phyloP scores from a whole-genome alignment of 2,113 vertebrate genomes.

The Passer domesticus region DNA sequence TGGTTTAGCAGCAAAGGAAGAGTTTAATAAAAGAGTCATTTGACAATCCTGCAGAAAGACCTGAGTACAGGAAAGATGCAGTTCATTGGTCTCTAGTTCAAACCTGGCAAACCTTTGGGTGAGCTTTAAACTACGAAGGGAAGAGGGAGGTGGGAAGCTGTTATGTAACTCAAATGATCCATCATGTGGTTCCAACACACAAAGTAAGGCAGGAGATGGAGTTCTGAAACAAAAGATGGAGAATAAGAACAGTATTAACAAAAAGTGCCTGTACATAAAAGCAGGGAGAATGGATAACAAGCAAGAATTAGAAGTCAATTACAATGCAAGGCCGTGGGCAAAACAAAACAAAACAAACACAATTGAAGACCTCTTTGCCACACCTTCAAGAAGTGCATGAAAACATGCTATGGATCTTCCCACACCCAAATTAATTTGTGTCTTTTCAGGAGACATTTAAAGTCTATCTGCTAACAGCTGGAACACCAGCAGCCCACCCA shows the following conservation, averaged over 20 bases:
- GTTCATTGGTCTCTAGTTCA: not conserved
- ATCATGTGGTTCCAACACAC: slow-evolving; percentile 40
- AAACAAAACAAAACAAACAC: not conserved
- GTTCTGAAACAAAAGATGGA: slow-evolving; percentile 69
- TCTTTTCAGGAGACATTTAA: not conserved
- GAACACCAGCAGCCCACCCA: not conserved
- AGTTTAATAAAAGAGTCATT: not conserved
- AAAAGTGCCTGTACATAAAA: not conserved
- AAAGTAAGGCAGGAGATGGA: slow-evolving; percentile 61
- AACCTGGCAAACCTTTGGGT: not conserved
- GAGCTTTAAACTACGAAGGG: slow-evolving; percentile 46
- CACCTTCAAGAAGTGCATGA: not conserved
- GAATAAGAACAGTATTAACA: slow-evolving; percentile 65
- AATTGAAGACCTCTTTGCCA: not conserved
- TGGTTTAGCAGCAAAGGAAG: not conserved
- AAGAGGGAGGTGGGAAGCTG: slow-evolving; percentile 47
- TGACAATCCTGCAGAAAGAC: not conserved
- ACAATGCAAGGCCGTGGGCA: not conserved
- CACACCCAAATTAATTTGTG: not conserved
- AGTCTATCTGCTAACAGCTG: not conserved
- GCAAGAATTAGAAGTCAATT: not conserved
- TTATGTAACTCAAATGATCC: slow-evolving; percentile 59
- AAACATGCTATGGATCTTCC: not conserved
- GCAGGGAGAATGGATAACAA: slow-evolving; percentile 30
- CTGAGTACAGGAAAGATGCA: not conserved